phyloP scores from a whole-genome alignment of 2,888 invertebrate genomes.

The Dryocosmus kuriphilus region DNA sequence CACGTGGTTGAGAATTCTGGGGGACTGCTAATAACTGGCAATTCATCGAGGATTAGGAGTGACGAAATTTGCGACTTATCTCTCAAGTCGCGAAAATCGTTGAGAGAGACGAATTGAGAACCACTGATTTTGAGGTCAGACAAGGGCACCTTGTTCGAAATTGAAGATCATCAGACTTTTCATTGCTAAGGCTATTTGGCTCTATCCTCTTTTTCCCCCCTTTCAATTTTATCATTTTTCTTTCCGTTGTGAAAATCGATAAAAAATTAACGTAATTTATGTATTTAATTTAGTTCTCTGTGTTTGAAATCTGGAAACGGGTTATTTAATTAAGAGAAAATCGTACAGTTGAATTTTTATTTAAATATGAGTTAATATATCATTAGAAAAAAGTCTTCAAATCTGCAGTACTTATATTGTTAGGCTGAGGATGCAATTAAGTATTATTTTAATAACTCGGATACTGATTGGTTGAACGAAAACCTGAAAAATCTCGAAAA shows the following conservation, averaged over 20 bases:
- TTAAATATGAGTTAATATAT: too few species aligned
- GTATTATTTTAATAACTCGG: too few species aligned
- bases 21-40: conserved; percentile 5
- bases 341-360: too few species aligned
- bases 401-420: too few species aligned
- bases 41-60: conserved; percentile 24
- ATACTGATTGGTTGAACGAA: too few species aligned
- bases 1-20: conserved; percentile 16
- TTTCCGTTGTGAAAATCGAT: not conserved
- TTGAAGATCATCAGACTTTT: conserved; percentile 60
- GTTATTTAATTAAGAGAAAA: too few species aligned
- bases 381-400: too few species aligned
- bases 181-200: conserved; percentile 56
- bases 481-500: too few species aligned
- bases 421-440: too few species aligned
- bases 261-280: too few species aligned
- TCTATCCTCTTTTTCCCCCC: conserved; percentile 7
- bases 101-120: conserved; percentile 58
- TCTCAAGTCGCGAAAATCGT: not conserved
- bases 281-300: too few species aligned
- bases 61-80: conserved; percentile 25
- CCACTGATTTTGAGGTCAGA: conserved; percentile 65
- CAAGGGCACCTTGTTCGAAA: conserved; percentile 72
- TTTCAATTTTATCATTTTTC: not conserved
- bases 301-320: too few species aligned